These are phyloP conservation scores for Drosophila borealis DNA, from an alignment of 2,888 invertebrate genomes.

Conservation along the genomic window DNA sequence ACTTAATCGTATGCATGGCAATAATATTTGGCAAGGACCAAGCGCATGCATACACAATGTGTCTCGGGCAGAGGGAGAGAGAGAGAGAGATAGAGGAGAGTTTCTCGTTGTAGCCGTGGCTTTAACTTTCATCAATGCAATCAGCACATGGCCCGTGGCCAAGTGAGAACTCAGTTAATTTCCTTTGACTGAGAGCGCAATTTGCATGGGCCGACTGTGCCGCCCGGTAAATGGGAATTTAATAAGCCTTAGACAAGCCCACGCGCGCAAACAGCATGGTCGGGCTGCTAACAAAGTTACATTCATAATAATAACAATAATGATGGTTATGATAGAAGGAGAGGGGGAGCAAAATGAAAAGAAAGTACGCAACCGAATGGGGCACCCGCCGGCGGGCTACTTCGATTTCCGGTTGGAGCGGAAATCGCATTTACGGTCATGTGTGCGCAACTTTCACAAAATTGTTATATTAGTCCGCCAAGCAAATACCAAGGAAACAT, in stretches of 20 bases:
- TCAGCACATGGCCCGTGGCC: conserved; percentile 35
- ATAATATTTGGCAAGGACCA: background rate
- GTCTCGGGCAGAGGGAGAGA: background rate
- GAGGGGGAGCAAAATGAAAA: conserved; percentile 5
- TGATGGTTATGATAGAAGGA: conserved; percentile 31
- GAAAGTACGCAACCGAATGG: conserved; percentile 4
- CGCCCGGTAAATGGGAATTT: conserved; percentile 61
- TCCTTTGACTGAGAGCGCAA: conserved; percentile 48
- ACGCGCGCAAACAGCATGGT: conserved; percentile 2
- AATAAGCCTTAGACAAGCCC: conserved; percentile 52
- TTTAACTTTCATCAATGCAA: conserved; percentile 41
- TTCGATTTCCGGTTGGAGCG: conserved; percentile 57
- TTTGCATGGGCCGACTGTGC: conserved; percentile 46
- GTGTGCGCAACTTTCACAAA: conserved; percentile 40
- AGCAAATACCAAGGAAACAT: conserved; percentile 49
- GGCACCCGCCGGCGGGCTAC: conserved; percentile 24
- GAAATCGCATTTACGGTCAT: conserved; percentile 52
- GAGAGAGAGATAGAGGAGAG: background rate
- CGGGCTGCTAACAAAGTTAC: conserved; percentile 59
- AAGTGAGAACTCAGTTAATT: conserved; percentile 49
- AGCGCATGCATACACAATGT: conserved; percentile 4
- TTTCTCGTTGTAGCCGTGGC: background rate
- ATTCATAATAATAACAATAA: conserved; percentile 57
- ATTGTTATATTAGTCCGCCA: conserved; percentile 42
- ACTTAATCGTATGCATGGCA: background rate